Conservation (phyloP, 2,797 vertebrate genomes). For the Spinus pinus region DNA sequence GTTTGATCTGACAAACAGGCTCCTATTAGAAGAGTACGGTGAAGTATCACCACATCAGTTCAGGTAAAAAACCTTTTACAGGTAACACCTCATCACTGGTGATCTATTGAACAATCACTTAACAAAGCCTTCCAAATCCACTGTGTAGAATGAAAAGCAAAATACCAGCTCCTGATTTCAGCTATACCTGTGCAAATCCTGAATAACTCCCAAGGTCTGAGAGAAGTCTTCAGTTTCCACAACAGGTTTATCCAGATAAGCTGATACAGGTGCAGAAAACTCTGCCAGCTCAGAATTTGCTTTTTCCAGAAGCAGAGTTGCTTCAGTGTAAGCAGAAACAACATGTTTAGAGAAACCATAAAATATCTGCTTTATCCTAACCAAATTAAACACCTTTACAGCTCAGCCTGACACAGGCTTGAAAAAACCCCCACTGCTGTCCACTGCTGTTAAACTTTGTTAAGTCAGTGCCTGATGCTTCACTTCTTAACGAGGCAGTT, state of each 20-base stretch:
- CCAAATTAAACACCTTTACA: neutral
- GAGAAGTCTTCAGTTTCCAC: neutral
- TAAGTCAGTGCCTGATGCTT: slow-evolving; percentile 43
- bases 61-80: slow-evolving; percentile 12
- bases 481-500: slow-evolving; percentile 65
- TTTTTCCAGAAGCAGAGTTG: neutral
- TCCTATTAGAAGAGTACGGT: neutral
- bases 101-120: slow-evolving; percentile 20
- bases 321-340: neutral
- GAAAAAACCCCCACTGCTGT: neutral
- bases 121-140: slow-evolving; percentile 31
- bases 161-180: slow-evolving; percentile 5
- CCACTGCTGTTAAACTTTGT: slow-evolving; percentile 51
- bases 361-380: neutral
- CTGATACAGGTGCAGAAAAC: slow-evolving; percentile 18
- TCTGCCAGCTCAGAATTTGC: neutral
- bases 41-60: neutral
- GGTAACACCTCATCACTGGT: neutral
- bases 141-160: neutral
- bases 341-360: neutral
- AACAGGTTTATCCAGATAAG: slow-evolving; percentile 38
- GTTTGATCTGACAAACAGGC: neutral
- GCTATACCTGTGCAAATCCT: slow-evolving; percentile 18
- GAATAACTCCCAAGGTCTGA: neutral
- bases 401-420: neutral